These are phyloP conservation scores for Saturnia japonica DNA, from an alignment of 2,888 invertebrate species.

Conservation along the genomic window DNA sequence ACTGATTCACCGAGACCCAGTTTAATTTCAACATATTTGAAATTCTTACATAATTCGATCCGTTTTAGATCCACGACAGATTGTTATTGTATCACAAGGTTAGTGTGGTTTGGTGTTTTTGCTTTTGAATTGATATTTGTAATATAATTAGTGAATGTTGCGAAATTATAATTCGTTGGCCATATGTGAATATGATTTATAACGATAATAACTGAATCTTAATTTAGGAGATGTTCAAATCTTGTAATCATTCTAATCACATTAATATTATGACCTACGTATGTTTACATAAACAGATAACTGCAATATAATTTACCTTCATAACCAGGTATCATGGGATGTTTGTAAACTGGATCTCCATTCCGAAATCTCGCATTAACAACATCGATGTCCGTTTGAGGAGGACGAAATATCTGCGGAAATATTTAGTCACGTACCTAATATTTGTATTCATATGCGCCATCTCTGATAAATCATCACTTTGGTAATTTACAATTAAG, in stretches of 20 bases:
- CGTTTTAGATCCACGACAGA: slow-evolving; percentile 18
- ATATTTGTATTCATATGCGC: background rate
- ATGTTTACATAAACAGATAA: background rate
- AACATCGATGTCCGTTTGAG: slow-evolving; percentile 84
- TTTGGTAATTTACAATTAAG: background rate
- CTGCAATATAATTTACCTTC: slow-evolving; percentile 77
- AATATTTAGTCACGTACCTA: slow-evolving; percentile 4
- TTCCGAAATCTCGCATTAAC: slow-evolving; percentile 84
- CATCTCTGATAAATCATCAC: background rate
- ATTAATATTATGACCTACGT: background rate
- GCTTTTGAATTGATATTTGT: background rate
- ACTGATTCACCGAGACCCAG: slow-evolving; percentile 48
- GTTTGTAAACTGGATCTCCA: slow-evolving; percentile 86
- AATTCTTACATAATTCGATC: slow-evolving; percentile 20
- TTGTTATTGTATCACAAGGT: slow-evolving; percentile 19
- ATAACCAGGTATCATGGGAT: slow-evolving; percentile 89
- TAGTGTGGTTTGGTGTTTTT: slow-evolving; percentile 11
- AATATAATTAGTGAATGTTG: background rate
- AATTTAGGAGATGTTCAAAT: background rate
- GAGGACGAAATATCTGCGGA: slow-evolving; percentile 82
- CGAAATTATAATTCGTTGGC: background rate
- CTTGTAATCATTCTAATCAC: background rate
- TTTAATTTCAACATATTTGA: slow-evolving; percentile 31
- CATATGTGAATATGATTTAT: background rate
- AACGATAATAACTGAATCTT: background rate